Percentiles rank a stretch among this genome's conserved stretches.
Evolutionary conservation across 2,113 vertebrate species (phyloP).

Genomic region (Boulengeromyrus knoepffleri): DNA sequence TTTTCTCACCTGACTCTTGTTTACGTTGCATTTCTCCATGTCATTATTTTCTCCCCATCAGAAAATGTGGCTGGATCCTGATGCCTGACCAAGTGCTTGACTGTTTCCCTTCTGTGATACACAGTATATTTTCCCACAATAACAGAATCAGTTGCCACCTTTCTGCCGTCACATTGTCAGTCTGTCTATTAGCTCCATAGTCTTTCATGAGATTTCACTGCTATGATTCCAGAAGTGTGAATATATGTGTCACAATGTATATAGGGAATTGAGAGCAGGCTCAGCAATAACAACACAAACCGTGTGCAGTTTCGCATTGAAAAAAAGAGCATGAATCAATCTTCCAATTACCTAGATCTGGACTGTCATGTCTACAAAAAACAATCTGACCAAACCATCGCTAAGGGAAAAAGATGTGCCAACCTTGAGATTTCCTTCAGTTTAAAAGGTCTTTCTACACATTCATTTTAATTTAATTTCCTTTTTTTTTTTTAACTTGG

Average conservation of each 20-base stretch:
- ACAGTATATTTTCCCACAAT: not conserved
- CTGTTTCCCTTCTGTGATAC: not conserved
- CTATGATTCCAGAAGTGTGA: not conserved
- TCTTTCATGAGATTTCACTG: not conserved
- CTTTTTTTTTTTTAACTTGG: constrained; percentile 12
- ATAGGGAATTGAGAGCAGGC: not conserved
- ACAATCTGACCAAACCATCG: constrained; percentile 35
- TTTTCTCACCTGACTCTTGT: not conserved
- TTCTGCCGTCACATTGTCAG: not conserved
- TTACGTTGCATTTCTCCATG: not conserved
- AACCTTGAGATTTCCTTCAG: constrained; percentile 44
- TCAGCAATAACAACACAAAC: constrained; percentile 44
- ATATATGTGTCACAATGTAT: not conserved
- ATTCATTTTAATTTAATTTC: not conserved
- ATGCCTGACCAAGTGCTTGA: not conserved
- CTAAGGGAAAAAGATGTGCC: constrained; percentile 25
- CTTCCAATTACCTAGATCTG: constrained; percentile 60
- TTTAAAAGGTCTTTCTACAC: constrained; percentile 32
- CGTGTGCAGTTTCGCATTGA: constrained; percentile 39
- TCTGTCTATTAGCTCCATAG: not conserved
- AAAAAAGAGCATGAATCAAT: constrained; percentile 47
- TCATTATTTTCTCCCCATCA: not conserved
- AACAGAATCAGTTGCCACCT: not conserved
- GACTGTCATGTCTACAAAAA: constrained; percentile 47
- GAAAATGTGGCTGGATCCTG: not conserved